Evolutionary conservation across 2,888 invertebrate genomes (phyloP), one percentile per base, ranked within the genome.

Genomic region (Sericinus montela): DNA sequence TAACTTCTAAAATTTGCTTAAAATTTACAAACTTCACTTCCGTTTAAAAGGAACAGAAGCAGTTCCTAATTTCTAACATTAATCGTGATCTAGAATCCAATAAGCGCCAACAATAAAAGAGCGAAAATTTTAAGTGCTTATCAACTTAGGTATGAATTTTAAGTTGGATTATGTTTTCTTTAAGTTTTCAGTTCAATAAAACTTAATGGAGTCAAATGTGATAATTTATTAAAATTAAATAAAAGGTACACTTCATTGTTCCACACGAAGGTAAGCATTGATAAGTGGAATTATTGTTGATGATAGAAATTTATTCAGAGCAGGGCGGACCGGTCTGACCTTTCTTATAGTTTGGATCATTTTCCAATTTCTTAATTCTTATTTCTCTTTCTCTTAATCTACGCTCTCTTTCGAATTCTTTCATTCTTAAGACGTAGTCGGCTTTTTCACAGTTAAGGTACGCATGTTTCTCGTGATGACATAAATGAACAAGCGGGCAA

Each of bases 381-480:
- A 59, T 54, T 51, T 85, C 82, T 41, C 83, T 64, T 51, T 70
- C 68, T 43, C 80, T 65, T 6, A 85, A 55, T 39, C 84, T 65
- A 28, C 68, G 68, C 60, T 85, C 84, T 49, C 84, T 73, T 63
- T 85, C 85, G 52, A 80, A 85, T 45, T 85, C 85, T 51, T 78
- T 83, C 79, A 85, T 82, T 42, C 85, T 67, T 1, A 80, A 35
- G 0, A 90, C 92, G 90, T 91, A 96, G 93, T 98, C 97, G 30
- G 94, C 92, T 62, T 93, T 92, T 88, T 94, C 90, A 68, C 98
- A 98, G 46, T 89, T 78, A 5, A 94, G 75, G 69, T 92, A 95
- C 0, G 78, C 91, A 64, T 97, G 96, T 73, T 88, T 93, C 63
- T 95, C 91, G 62, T 93, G 93, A 36, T 86, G 83, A 65, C 98